Conservation (phyloP, 1,140 invertebrate species). For the Uloborus diversus region DNA sequence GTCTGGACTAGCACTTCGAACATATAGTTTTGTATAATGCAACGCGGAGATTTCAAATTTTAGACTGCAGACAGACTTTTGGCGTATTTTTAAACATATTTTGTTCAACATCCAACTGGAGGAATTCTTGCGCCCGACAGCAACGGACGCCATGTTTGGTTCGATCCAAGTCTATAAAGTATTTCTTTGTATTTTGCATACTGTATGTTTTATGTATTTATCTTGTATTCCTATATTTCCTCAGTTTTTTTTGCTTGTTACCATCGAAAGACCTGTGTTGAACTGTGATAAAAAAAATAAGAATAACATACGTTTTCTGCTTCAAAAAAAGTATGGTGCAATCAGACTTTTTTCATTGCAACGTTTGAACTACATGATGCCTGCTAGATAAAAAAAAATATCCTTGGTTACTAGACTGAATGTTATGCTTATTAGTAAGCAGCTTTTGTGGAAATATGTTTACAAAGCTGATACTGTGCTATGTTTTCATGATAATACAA, state of each 20-base stretch:
- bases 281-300: too few species aligned
- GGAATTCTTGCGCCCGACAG: too few species aligned
- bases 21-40: slow-evolving; percentile 13
- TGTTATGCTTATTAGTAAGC: too few species aligned
- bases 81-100: not conserved
- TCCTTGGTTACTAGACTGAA: too few species aligned
- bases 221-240: not conserved
- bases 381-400: too few species aligned
- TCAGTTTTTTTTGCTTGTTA: not conserved
- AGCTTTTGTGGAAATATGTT: too few species aligned
- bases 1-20: slow-evolving; percentile 9
- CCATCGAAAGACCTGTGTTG: not conserved
- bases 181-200: not conserved
- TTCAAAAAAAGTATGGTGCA: too few species aligned
- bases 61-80: not conserved
- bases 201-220: not conserved
- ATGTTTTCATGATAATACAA: too few species aligned
- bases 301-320: too few species aligned
- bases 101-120: not conserved
- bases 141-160: not conserved
- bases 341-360: too few species aligned
- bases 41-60: not conserved
- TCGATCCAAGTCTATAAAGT: not conserved
- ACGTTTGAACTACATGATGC: too few species aligned
- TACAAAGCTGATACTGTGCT: too few species aligned